Evolutionary conservation across 1,140 invertebrate genomes (phyloP), one percentile per base, ranked within the genome.

Genomic region (Euglossa dilemma): DNA sequence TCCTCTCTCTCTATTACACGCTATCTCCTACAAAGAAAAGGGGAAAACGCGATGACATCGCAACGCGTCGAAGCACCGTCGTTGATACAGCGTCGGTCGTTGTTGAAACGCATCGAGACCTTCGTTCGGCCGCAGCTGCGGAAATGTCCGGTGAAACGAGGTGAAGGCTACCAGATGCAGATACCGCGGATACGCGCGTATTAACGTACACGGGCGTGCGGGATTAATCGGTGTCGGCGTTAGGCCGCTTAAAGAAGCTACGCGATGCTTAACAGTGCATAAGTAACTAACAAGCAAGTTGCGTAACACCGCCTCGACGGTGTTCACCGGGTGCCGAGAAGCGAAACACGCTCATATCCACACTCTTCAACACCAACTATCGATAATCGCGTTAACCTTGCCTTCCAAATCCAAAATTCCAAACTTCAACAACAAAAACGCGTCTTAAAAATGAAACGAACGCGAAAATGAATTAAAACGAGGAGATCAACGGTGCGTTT

Each of bases 131-230:
- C 81, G 75, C 56, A 89, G 91, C 88, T 90, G 88, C 93, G 92
- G 92, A 93, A 93, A 93, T 90, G 89, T 88, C 89, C 90, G 91
- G 87, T 90, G 91, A 92, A 94, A 93, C 90, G 93, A 93, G 93
- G 93, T 94, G 93, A 93, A 93, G 93, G 93, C 92, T 93, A 90
- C 89, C 75, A 88, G 85, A 89, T 84, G 85, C 75, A 89, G 83
- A 89, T 84, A 84, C 66, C 57, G 43, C 54, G 66, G 47, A 75
- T 28, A 66, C 36, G 43, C 47, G 66, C 78, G 77, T 67, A 54
- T 76, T 25, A 57, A 76, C 61, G 50, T 45, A 18, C n/a, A 23
- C 36, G 28, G 16, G 45, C 70, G 57, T 20, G 25, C 28, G 54
- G 47, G 52, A 71, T 74, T 56, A 66, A 59, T 59, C 76, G 78